These are phyloP conservation scores for Cyanoliseus patagonus DNA, from an alignment of 2,113 vertebrate species.

Conservation along the genomic window DNA sequence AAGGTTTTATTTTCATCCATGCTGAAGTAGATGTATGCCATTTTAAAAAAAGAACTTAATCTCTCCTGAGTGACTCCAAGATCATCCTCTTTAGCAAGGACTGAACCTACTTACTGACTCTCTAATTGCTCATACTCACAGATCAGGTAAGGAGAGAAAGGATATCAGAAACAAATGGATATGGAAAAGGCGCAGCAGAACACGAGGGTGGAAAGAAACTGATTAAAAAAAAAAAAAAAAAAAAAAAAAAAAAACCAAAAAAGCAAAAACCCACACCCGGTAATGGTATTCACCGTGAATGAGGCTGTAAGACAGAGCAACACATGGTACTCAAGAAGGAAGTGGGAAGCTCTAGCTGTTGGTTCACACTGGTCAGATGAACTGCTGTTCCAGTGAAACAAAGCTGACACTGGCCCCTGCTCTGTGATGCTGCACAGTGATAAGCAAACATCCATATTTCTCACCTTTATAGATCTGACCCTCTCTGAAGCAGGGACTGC, in stretches of 20 bases:
- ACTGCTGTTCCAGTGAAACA: accelerated
- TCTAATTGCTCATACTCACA: neutral
- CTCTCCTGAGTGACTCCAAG: neutral
- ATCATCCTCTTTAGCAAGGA: neutral
- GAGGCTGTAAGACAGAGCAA: neutral
- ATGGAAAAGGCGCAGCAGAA: neutral
- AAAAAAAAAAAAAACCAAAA: neutral
- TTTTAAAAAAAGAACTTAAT: neutral
- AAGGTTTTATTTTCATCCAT: neutral
- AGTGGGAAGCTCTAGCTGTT: neutral
- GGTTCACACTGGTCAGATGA: neutral
- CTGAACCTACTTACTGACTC: neutral
- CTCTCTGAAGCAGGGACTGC: neutral
- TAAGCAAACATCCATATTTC: accelerated
- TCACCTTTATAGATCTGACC: neutral
- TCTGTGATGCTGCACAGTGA: neutral
- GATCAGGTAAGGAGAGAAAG: neutral
- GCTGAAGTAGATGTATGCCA: neutral
- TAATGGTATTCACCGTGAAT: neutral
- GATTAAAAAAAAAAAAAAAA: no score
- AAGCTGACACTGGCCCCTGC: neutral
- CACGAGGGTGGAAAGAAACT: neutral
- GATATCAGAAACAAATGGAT: neutral
- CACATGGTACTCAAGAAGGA: no score
- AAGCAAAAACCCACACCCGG: neutral